Base-by-base conservation (phyloP, 2,113 vertebrate genomes). In the Synchiropus splendidus region DNA sequence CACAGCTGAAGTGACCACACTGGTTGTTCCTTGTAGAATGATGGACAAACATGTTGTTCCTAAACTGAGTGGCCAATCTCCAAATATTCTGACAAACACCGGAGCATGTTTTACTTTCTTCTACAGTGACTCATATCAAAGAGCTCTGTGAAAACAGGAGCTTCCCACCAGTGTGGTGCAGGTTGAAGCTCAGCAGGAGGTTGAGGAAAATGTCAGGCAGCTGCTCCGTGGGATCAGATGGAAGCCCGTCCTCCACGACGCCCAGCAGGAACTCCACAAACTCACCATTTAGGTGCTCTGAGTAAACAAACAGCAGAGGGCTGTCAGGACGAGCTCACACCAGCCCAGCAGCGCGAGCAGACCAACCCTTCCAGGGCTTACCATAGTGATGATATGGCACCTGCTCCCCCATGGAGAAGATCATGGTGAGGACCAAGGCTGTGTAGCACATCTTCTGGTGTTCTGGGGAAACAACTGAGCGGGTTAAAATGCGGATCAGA, bases 361-460 rank as follows among this genome's bases (percentile, higher is more conserved):
- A 13, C n/a, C n/a, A n/a, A n/a, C n/a, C n/a, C n/a, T n/a, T n/a
- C n/a, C n/a, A n/a, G n/a, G n/a, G n/a, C n/a, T n/a, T n/a, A 99
- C 95, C 94, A 0, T 99, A 99, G 78, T 99, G 95, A 58, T 90
- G 92, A 45, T 96, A 97, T 9, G 95, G 95, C 48, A 97, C 83
- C 30, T 94, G 92, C 64, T 99, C 95, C 9, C 93, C 93, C 90
- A 92, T 97, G 32, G 88, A 95, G 82, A 99, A 94, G 54, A 97
- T 87, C 95, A 99, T 99, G n/a, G 92, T 87, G 37, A 97, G 82
- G 12, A 98, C 87, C 70, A 99, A 79, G 0, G 90, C 92, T 1
- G 94, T 92, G 72, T 98, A 99, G 54, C 95, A 99, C 86, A 97
- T 86, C 74, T 99, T 99, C 65, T 99, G 92, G 65, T 97, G 94